These are phyloP conservation scores for Magallana ariakensis DNA, from an alignment of 1,140 invertebrate species.

Conservation along the genomic window DNA sequence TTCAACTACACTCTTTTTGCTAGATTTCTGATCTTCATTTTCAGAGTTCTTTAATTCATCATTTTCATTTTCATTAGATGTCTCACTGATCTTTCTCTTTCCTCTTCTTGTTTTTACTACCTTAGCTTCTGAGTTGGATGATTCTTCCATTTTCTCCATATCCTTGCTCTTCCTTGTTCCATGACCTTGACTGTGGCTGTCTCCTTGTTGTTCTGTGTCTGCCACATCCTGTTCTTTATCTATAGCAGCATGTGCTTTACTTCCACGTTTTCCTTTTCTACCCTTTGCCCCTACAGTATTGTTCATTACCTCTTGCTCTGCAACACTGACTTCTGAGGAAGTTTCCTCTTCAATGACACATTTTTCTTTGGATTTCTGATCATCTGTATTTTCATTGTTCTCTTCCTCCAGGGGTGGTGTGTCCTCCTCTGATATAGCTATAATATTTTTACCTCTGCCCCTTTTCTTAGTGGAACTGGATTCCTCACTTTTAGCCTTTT, in stretches of 20 bases:
- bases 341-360: slow-evolving; percentile 32
- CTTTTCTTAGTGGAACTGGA: background rate
- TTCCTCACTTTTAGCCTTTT: background rate
- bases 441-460: background rate
- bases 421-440: background rate
- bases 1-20: background rate
- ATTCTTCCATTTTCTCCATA: background rate
- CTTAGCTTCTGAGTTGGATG: background rate
- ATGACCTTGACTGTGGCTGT: background rate
- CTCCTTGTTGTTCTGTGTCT: background rate
- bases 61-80: background rate
- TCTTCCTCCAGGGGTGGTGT: slow-evolving; percentile 1
- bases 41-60: background rate
- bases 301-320: background rate
- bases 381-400: background rate
- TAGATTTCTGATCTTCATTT: background rate
- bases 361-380: slow-evolving; percentile 1
- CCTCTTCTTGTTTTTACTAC: background rate
- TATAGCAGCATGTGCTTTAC: background rate
- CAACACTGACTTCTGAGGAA: background rate
- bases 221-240: background rate
- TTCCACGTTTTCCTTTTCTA: slow-evolving; percentile 28
- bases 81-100: background rate
- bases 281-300: background rate
- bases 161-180: background rate